Base-by-base conservation (phyloP, 2,888 invertebrate genomes). In the Thera obeliscata region DNA sequence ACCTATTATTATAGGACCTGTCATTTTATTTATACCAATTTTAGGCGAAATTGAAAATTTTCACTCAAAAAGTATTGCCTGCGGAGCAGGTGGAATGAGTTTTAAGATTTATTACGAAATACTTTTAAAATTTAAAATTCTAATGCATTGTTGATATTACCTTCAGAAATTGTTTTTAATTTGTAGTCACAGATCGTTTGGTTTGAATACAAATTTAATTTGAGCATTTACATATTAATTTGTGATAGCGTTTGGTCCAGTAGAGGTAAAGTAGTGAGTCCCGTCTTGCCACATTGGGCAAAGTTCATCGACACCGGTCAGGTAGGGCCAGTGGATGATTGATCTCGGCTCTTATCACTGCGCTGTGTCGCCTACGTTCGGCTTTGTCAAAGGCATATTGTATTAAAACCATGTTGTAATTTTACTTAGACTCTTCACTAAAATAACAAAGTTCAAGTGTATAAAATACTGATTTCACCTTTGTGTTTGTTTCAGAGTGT, bases 311-410 rank as follows among this genome's bases (percentile, higher is more conserved):
- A 88, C 91, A 83, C 87, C 88, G 87, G 89, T 87, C 90, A 88
- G 92, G 91, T 88, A 87, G 90, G 90, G 88, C 90, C 81, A 81
- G 82, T 79, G 83, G 85, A 91, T 93, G 93, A 93, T 93, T 92
- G 93, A 93, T 93, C 90, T 90, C 85, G 80, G 79, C 84, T 86
- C 91, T 92, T 93, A 93, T 93, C 93, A 91, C 81, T 80, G 81
- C 84, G 81, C 83, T 87, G 90, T 91, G 91, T 91, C 91, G 89
- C 90, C 91, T 89, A 88, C 88, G 85, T 86, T 87, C 91, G 93
- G 92, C 90, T 78, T 83, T 82, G 87, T 92, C 93, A 93, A 93
- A 93, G 91, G 83, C 84, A 84, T 85, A 92, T 90, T 92, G 92
- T 93, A 87, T 87, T 77, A 80, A 71, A 82, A 75, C 80, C 83